Evolutionary conservation across 2,113 vertebrate genomes (phyloP).

Genomic region (Podilymbus podiceps): DNA sequence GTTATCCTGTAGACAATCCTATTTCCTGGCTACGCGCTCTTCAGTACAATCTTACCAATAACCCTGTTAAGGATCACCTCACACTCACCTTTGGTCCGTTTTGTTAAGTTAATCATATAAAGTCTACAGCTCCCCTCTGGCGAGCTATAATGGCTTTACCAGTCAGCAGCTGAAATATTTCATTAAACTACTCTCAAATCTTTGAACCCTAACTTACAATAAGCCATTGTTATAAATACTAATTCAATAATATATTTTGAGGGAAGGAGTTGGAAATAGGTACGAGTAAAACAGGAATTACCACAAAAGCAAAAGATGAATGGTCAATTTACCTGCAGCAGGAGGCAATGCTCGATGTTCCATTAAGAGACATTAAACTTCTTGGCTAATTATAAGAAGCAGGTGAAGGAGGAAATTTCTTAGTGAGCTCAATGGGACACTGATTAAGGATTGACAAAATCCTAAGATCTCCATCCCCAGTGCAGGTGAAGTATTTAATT

Average conservation of each 20-base stretch:
- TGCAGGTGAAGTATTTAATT: background rate
- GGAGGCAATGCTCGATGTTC: conserved; percentile 25
- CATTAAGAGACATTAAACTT: conserved; percentile 53
- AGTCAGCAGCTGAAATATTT: conserved; percentile 31
- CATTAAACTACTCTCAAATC: conserved; percentile 20
- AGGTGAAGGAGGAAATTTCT: conserved; percentile 18
- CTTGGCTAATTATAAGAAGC: conserved; percentile 33
- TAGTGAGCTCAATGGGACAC: conserved; percentile 40
- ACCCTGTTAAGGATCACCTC: conserved; percentile 30
- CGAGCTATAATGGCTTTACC: background rate
- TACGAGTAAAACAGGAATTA: conserved; percentile 9
- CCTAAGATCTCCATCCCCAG: background rate
- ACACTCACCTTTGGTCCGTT: conserved; percentile 23
- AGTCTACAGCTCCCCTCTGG: background rate
- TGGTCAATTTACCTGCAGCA: conserved; percentile 46
- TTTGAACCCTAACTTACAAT: conserved; percentile 27
- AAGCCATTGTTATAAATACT: conserved; percentile 53
- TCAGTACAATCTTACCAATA: background rate
- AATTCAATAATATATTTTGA: conserved; percentile 58
- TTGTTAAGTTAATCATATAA: conserved; percentile 43
- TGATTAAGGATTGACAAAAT: conserved; percentile 48
- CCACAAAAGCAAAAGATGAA: conserved; percentile 46
- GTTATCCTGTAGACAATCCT: background rate
- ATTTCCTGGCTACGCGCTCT: background rate
- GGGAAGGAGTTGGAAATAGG: conserved; percentile 1